phyloP scores from a whole-genome alignment of 2,113 vertebrate species.

The Hippolais icterina region DNA sequence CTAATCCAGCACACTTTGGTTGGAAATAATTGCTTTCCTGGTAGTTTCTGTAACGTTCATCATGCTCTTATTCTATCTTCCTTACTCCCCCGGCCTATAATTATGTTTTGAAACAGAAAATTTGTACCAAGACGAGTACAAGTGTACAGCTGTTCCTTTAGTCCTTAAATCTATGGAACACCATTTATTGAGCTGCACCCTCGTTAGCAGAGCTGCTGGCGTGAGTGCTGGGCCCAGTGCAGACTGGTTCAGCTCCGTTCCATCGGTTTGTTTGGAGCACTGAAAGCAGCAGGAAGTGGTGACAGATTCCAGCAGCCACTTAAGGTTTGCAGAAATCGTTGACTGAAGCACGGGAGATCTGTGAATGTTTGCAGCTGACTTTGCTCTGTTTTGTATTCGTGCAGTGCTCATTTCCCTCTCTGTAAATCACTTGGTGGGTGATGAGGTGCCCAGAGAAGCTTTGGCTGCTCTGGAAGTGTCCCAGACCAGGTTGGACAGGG shows the following conservation, averaged over 20 bases:
- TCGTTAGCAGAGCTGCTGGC: background rate
- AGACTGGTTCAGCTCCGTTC: background rate
- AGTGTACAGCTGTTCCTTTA: slow-evolving; percentile 11
- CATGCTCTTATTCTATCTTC: background rate
- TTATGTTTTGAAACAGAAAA: slow-evolving; percentile 24
- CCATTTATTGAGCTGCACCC: background rate
- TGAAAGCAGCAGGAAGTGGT: background rate
- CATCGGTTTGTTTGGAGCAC: background rate
- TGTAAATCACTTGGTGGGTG: background rate
- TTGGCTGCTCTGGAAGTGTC: background rate
- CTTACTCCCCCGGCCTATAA: background rate
- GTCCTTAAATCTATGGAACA: background rate
- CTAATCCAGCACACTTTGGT: background rate
- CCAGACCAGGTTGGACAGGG: accelerated
- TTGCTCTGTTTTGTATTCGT: accelerated
- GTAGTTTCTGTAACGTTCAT: background rate
- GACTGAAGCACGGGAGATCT: background rate
- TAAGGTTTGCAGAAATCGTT: background rate
- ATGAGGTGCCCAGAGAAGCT: background rate
- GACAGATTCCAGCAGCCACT: background rate
- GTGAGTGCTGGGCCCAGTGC: background rate
- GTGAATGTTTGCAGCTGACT: background rate
- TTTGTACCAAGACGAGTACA: background rate
- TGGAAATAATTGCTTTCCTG: background rate
- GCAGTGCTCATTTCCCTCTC: background rate